phyloP scores from a whole-genome alignment of 1,140 invertebrate genomes.

The Helicoverpa armigera region DNA sequence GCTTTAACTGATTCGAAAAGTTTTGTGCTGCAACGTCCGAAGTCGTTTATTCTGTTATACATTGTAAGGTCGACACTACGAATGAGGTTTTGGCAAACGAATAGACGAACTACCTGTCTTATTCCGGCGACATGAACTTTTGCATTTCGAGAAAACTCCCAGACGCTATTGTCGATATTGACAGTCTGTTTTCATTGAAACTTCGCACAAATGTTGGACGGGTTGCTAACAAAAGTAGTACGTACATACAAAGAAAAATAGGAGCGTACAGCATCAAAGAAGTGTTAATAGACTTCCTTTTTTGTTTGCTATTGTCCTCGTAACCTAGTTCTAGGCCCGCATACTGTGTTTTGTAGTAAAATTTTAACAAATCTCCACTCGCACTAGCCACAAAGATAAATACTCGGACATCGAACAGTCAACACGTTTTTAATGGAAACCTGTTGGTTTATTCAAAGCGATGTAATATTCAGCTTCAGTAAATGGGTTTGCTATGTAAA shows the following conservation, averaged over 20 bases:
- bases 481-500: conserved; percentile 44
- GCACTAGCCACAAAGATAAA: conserved; percentile 29
- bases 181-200: conserved; percentile 22
- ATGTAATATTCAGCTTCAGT: conserved; percentile 44
- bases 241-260: background rate
- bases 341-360: conserved; percentile 18
- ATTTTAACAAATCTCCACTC: background rate
- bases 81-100: conserved; percentile 40
- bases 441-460: conserved; percentile 41
- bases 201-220: background rate
- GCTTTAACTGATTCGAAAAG: conserved; percentile 59
- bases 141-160: conserved; percentile 10
- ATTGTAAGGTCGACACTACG: conserved; percentile 17
- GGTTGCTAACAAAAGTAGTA: background rate
- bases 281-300: background rate
- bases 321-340: conserved; percentile 11
- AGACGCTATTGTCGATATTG: conserved; percentile 1
- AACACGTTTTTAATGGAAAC: conserved; percentile 46
- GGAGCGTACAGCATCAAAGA: conserved; percentile 5
- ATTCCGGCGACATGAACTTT: conserved; percentile 17
- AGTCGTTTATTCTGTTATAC: conserved; percentile 23
- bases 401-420: conserved; percentile 39
- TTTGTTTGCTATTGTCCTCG: background rate
- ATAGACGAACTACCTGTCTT: conserved; percentile 15
- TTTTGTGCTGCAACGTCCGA: conserved; percentile 49